Evolutionary conservation across 2,797 vertebrate genomes (phyloP).

Genomic region (Pachyuromys duprasi): DNA sequence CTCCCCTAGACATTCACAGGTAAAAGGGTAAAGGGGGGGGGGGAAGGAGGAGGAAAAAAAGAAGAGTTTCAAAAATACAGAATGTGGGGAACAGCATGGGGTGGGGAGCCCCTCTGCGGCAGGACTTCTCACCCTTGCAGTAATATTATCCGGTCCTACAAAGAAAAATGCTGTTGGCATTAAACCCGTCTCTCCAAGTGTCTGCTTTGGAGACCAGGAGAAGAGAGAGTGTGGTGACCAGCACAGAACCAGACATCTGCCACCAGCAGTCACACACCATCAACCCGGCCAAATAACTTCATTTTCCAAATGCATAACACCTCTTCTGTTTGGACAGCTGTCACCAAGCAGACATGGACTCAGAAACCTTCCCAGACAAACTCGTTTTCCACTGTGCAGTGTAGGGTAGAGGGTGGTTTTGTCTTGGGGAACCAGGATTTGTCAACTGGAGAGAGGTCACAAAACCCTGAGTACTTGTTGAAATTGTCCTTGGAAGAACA

Average conservation of each 20-base stretch:
- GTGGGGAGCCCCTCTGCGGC: neutral
- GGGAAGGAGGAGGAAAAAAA: neutral
- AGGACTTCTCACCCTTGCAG: neutral
- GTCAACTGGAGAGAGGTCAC: neutral
- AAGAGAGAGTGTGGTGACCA: neutral
- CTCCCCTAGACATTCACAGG: neutral
- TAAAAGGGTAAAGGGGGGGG: neutral
- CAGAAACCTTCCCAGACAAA: conserved; percentile 52
- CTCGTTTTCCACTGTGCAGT: neutral
- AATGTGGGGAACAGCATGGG: neutral
- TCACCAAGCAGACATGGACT: conserved; percentile 46
- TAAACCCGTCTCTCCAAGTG: neutral
- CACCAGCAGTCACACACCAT: conserved; percentile 65
- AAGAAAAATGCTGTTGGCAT: neutral
- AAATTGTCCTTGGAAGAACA: neutral
- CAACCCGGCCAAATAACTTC: conserved; percentile 70
- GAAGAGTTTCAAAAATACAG: neutral
- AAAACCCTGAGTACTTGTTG: neutral
- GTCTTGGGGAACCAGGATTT: neutral
- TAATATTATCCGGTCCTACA: conserved; percentile 11
- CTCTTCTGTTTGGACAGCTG: conserved; percentile 76
- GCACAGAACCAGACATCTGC: conserved; percentile 71
- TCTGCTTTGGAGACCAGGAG: conserved; percentile 55
- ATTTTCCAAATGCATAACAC: conserved; percentile 77
- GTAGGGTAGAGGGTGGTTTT: neutral